A percentile compares a stretch with the other conserved stretches of the same genome.
Evolutionary conservation across 2,888 invertebrate genomes (phyloP).

Genomic region (Agrypnus murinus): DNA sequence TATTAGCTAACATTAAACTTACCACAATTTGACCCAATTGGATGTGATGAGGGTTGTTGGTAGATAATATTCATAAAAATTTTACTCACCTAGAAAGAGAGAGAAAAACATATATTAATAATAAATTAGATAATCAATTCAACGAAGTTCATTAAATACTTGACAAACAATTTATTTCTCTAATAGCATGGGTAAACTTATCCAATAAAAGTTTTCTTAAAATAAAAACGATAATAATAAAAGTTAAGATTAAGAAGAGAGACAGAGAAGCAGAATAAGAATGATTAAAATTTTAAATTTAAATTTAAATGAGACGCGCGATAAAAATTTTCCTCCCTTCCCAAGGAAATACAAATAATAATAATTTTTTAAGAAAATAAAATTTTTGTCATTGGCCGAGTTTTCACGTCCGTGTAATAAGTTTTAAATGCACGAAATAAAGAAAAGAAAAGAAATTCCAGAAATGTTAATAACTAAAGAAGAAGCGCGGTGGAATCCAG

Average conservation of each 20-base stretch:
- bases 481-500: constrained; percentile 19
- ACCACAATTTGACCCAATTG: background rate
- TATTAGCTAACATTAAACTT: background rate
- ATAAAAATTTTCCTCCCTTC: no score
- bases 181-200: background rate
- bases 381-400: no score
- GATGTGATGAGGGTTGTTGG: background rate
- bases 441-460: constrained; percentile 2
- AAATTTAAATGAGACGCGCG: no score
- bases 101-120: constrained; percentile 14
- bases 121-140: constrained; percentile 10
- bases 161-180: constrained; percentile 1
- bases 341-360: no score
- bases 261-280: no score
- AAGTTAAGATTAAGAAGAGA: no score
- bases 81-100: constrained; percentile 11
- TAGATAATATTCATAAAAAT: background rate
- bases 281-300: no score
- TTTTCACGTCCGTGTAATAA: no score
- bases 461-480: constrained; percentile 25
- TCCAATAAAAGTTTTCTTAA: no score
- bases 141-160: constrained; percentile 16
- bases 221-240: no score
- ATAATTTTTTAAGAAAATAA: no score
- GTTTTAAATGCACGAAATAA: background rate